phyloP scores from a whole-genome alignment of 2,113 vertebrate species.

The Apodemus sylvaticus region DNA sequence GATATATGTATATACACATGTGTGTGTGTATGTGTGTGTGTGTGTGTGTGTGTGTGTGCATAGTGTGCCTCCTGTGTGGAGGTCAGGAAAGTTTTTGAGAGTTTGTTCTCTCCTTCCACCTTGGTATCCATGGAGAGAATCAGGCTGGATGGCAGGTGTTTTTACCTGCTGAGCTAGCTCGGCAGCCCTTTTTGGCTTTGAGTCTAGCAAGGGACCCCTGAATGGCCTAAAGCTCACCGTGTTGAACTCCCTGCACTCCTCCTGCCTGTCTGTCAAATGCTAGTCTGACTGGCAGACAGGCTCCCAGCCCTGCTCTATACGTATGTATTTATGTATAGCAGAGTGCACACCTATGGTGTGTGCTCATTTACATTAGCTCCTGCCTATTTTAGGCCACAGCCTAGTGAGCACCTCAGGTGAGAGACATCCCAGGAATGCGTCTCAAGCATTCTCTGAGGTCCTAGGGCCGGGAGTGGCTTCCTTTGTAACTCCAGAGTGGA shows the following conservation, averaged over 20 bases:
- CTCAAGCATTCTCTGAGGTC: not conserved
- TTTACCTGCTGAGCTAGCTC: not conserved
- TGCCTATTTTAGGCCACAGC: not conserved
- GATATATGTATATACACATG: not conserved
- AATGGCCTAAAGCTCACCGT: not conserved
- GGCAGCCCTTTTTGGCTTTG: not conserved
- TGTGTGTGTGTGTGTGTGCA: not conserved
- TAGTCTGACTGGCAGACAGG: not conserved
- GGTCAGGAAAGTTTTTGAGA: not conserved
- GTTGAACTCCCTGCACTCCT: not conserved
- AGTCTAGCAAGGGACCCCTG: not conserved
- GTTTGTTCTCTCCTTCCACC: not conserved
- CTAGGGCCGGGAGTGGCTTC: not conserved
- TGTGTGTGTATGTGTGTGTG: not conserved
- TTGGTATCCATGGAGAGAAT: not conserved
- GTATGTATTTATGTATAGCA: not conserved
- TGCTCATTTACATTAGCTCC: not conserved
- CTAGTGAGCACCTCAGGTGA: not conserved
- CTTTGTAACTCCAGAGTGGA: not conserved
- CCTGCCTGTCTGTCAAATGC: not conserved
- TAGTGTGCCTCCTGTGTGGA: not conserved
- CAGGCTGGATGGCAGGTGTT: not conserved
- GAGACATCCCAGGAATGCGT: not conserved
- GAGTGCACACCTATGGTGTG: accelerated
- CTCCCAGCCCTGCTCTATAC: not conserved